Evolutionary conservation across 2,888 invertebrate genomes (phyloP).

Genomic region (Vesta saturnalis): DNA sequence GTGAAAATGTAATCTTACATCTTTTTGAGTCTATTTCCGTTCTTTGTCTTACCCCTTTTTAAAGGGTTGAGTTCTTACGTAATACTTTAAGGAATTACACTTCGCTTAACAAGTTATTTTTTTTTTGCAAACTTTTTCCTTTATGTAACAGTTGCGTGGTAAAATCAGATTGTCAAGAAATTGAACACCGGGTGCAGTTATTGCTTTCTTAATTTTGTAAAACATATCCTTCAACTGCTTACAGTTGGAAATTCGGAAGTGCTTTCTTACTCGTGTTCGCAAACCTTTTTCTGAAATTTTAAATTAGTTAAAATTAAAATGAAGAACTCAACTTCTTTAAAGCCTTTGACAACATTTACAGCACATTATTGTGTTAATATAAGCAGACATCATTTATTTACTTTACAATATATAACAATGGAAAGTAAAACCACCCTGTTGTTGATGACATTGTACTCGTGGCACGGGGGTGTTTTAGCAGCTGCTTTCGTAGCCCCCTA

Average conservation of each 20-base stretch:
- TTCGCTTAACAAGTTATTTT: slow-evolving; percentile 21
- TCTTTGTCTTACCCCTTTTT: slow-evolving; percentile 16
- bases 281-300: too few relatives aligned
- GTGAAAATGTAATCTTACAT: background rate
- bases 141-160: background rate
- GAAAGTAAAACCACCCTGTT: slow-evolving; percentile 30
- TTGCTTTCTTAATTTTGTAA: too few relatives aligned
- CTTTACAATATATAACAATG: slow-evolving; percentile 28
- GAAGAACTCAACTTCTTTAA: too few relatives aligned
- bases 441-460: slow-evolving; percentile 36
- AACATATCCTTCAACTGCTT: too few relatives aligned
- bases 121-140: background rate
- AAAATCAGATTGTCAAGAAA: background rate
- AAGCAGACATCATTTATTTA: slow-evolving; percentile 31
- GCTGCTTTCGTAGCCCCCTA: slow-evolving; percentile 35
- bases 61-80: slow-evolving; percentile 17
- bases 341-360: background rate
- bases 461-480: slow-evolving; percentile 45
- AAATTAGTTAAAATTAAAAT: too few relatives aligned
- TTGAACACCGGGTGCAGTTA: too few relatives aligned
- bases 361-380: background rate
- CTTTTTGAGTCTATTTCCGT: slow-evolving; percentile 9
- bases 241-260: too few relatives aligned
- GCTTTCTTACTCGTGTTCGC: too few relatives aligned
- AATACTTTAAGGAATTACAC: slow-evolving; percentile 18